Percentiles rank a stretch among this genome's conserved stretches.
Conservation (phyloP, 2,113 vertebrate genomes). For the Prunella fulvescens region DNA sequence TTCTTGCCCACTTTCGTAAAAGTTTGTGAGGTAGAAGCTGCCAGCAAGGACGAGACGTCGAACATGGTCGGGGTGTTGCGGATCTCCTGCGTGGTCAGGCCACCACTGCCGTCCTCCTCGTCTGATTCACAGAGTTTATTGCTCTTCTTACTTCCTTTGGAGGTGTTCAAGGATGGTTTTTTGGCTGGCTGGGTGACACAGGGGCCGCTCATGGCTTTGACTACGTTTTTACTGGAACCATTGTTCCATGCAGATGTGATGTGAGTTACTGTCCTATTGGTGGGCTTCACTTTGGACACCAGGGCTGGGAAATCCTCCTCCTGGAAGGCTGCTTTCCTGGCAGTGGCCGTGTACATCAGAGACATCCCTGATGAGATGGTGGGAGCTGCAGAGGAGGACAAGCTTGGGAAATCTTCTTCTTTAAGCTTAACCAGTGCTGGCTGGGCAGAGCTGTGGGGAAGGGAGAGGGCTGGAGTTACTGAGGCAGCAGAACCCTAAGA, state of each 20-base stretch:
- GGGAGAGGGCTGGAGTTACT: not conserved
- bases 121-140: constrained; percentile 57
- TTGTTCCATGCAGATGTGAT: constrained; percentile 85
- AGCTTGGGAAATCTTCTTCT: constrained; percentile 94
- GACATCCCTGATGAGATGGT: constrained; percentile 62
- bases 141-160: constrained; percentile 59
- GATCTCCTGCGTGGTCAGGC: constrained; percentile 79
- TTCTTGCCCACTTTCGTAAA: constrained; percentile 83
- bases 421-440: constrained; percentile 73
- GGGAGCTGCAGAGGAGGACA: constrained; percentile 69
- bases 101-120: constrained; percentile 57
- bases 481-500: not conserved
- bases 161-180: constrained; percentile 69
- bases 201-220: constrained; percentile 53
- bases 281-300: constrained; percentile 81
- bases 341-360: constrained; percentile 73
- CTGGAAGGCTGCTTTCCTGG: constrained; percentile 82
- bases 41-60: constrained; percentile 86
- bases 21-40: constrained; percentile 65
- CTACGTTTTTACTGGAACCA: constrained; percentile 68
- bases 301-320: constrained; percentile 97
- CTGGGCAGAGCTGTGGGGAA: constrained; percentile 57
- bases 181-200: constrained; percentile 68
- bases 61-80: constrained; percentile 80
- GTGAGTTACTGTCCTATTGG: constrained; percentile 65